A percentile compares a stretch with the other conserved stretches of the same genome.
Evolutionary conservation across 2,113 vertebrate species (phyloP).

Genomic region (Salminus brasiliensis): DNA sequence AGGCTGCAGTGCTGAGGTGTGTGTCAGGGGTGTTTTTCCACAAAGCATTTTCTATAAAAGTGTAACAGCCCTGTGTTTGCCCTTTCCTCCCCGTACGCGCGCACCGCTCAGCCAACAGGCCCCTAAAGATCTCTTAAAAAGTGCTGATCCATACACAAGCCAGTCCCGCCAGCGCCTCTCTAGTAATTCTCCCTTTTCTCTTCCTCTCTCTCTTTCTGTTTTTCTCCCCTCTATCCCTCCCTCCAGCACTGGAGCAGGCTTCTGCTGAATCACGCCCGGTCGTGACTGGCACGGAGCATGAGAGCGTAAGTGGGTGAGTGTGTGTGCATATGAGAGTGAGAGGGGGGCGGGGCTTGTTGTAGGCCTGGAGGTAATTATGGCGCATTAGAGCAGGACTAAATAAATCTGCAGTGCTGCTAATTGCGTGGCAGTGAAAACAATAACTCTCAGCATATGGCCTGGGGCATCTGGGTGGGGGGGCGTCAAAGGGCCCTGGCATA

Average conservation of each 20-base stretch:
- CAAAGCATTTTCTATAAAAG: constrained; percentile 83
- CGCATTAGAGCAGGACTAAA: constrained; percentile 82
- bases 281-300: constrained; percentile 23
- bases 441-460: constrained; percentile 75
- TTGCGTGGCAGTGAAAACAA: constrained; percentile 82
- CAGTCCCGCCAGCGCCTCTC: constrained; percentile 65
- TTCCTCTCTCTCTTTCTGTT: constrained; percentile 11
- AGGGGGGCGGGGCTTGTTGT: constrained; percentile 66
- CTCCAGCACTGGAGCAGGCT: constrained; percentile 33
- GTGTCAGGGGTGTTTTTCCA: constrained; percentile 83
- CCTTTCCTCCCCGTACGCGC: constrained; percentile 73
- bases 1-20: constrained; percentile 75
- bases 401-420: constrained; percentile 80
- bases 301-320: constrained; percentile 15
- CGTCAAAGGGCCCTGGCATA: constrained; percentile 71
- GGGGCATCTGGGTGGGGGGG: constrained; percentile 64
- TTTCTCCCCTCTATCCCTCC: constrained; percentile 46
- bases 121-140: constrained; percentile 81
- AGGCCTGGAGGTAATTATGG: constrained; percentile 80
- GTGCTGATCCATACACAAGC: constrained; percentile 76
- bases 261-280: constrained; percentile 62
- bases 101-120: constrained; percentile 74
- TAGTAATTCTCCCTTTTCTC: constrained; percentile 51
- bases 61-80: constrained; percentile 79
- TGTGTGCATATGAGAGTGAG: constrained; percentile 51